Percentiles rank a stretch among this genome's conserved stretches.
These are phyloP conservation scores for Rhagoletis pomonella DNA, from an alignment of 1,140 invertebrate genomes.

Conservation along the genomic window DNA sequence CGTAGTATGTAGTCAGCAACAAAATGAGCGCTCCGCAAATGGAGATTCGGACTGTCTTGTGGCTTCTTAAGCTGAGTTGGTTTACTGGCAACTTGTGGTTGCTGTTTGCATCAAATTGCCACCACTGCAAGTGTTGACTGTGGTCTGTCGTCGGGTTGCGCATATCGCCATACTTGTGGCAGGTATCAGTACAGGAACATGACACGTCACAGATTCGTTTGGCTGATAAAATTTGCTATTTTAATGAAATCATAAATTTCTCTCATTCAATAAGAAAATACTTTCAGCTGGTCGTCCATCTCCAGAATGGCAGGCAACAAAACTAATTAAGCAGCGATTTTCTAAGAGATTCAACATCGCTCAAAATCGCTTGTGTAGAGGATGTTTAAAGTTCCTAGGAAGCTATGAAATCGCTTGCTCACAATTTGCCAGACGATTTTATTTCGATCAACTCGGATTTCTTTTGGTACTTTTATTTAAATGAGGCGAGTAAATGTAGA, in stretches of 20 bases:
- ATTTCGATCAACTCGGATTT: too few relatives aligned
- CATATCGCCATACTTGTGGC: conserved; percentile 18
- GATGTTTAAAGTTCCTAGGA: too few relatives aligned
- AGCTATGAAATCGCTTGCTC: too few relatives aligned
- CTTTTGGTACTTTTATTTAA: too few relatives aligned
- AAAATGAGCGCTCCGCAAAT: neutral
- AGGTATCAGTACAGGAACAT: conserved; percentile 33
- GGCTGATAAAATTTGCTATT: conserved; percentile 39
- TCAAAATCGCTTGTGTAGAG: too few relatives aligned
- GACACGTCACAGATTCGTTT: conserved; percentile 35
- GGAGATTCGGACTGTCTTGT: neutral
- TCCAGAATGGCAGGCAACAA: too few relatives aligned
- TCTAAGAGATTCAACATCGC: too few relatives aligned
- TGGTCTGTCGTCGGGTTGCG: conserved; percentile 11
- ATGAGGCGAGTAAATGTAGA: too few relatives aligned
- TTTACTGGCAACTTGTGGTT: neutral
- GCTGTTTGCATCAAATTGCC: conserved; percentile 19
- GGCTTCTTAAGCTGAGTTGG: neutral
- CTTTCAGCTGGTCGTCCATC: neutral
- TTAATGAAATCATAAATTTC: conserved; percentile 44
- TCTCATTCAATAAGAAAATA: neutral
- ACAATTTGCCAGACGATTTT: too few relatives aligned
- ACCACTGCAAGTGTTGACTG: neutral
- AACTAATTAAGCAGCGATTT: too few relatives aligned
- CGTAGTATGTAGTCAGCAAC: neutral